A percentile compares a stretch with the other conserved stretches of the same genome.
phyloP scores from a whole-genome alignment of 2,797 vertebrate species.

The Loriculus beryllinus region DNA sequence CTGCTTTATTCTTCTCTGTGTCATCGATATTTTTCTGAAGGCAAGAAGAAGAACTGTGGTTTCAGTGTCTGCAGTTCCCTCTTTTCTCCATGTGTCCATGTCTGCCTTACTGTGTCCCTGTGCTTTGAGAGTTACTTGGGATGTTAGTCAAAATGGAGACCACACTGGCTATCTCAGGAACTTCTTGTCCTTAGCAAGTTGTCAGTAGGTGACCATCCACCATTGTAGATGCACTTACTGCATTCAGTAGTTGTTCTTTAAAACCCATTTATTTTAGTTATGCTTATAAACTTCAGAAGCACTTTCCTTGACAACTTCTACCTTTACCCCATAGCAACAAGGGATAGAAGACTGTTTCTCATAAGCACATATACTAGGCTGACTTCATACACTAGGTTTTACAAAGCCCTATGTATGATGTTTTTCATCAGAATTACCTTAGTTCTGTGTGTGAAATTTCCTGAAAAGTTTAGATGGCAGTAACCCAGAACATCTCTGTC shows the following conservation, averaged over 20 bases:
- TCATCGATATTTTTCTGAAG: neutral
- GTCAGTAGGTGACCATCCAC: neutral
- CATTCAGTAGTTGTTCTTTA: neutral
- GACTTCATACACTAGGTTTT: neutral
- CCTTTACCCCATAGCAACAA: neutral
- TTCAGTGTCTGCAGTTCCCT: neutral
- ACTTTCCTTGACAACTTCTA: neutral
- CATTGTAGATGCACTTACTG: neutral
- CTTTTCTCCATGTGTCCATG: neutral
- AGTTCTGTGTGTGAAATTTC: neutral
- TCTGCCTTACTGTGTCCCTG: neutral
- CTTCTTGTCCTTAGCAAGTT: neutral
- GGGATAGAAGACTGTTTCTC: neutral
- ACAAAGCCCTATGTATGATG: neutral
- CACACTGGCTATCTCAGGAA: neutral
- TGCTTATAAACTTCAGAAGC: neutral
- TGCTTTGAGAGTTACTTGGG: neutral
- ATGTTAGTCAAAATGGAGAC: neutral
- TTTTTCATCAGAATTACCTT: slow-evolving; percentile 10
- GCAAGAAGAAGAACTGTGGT: neutral
- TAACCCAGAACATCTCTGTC: neutral
- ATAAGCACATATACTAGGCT: neutral
- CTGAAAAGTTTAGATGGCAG: neutral
- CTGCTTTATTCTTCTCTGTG: no score
- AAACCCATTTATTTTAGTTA: neutral